A percentile compares a stretch with the other conserved stretches of the same genome.
phyloP scores from a whole-genome alignment of 2,888 invertebrate genomes.

The Nomada flava region DNA sequence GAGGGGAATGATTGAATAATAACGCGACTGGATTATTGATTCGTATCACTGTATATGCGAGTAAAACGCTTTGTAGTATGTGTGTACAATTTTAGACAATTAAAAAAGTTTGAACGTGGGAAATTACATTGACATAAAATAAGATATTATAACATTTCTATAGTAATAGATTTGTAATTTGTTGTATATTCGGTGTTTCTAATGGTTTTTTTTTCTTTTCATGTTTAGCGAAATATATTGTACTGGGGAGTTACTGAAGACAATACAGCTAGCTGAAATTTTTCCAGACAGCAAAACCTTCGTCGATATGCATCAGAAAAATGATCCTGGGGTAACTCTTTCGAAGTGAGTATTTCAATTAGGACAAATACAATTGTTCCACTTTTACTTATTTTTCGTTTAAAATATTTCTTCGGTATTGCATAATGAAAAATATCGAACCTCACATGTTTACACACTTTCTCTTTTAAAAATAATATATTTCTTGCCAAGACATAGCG shows the following conservation, averaged over 20 bases:
- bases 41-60: background rate
- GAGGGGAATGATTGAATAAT: background rate
- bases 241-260: slow-evolving; percentile 77
- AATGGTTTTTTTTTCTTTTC: background rate
- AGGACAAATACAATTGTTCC: too few relatives aligned
- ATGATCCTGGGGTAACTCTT: slow-evolving; percentile 78
- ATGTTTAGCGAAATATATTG: slow-evolving; percentile 81
- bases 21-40: slow-evolving; percentile 8
- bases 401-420: too few relatives aligned
- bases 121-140: background rate
- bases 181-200: background rate
- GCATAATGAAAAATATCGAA: too few relatives aligned
- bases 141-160: background rate
- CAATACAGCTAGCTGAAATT: slow-evolving; percentile 76
- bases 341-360: slow-evolving; percentile 76
- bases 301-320: slow-evolving; percentile 78
- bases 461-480: too few relatives aligned
- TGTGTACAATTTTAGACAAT: background rate
- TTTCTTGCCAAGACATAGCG: too few relatives aligned
- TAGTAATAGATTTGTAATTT: too few relatives aligned
- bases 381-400: too few relatives aligned
- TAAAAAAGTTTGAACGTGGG: background rate
- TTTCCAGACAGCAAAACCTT: slow-evolving; percentile 82
- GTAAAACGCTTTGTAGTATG: background rate
- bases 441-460: too few relatives aligned